A percentile compares a stretch with the other conserved stretches of the same genome.
phyloP scores from a whole-genome alignment of 1,140 invertebrate genomes.

The Drosophila neocordata region DNA sequence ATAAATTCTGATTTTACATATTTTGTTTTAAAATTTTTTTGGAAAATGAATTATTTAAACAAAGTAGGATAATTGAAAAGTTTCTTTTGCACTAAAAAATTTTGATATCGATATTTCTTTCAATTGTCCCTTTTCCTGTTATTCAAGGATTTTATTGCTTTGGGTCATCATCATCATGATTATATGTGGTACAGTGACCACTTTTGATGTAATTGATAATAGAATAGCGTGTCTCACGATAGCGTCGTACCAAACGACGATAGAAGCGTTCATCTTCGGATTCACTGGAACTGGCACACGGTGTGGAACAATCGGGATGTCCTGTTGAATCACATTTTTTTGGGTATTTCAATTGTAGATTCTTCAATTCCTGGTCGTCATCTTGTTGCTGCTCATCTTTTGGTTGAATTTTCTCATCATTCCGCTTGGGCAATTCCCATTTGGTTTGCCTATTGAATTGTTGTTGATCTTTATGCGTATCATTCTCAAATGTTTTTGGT shows the following conservation, averaged over 20 bases:
- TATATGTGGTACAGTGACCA: neutral
- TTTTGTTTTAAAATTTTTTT: neutral
- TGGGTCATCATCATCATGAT: neutral
- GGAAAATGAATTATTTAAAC: neutral
- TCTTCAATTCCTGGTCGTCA: too few species aligned
- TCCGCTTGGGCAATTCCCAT: too few species aligned
- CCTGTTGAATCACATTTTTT: constrained; percentile 15
- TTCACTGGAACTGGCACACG: constrained; percentile 1
- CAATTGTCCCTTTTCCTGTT: neutral
- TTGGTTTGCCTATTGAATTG: too few species aligned
- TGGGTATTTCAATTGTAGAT: neutral
- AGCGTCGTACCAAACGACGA: neutral
- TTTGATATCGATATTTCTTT: neutral
- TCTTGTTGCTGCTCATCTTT: too few species aligned
- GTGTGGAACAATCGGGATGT: neutral
- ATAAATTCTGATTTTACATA: neutral
- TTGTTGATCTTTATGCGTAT: too few species aligned
- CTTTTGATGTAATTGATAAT: neutral
- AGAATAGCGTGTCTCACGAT: neutral
- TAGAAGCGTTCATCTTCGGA: constrained; percentile 5
- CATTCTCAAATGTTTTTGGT: too few species aligned
- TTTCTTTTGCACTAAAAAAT: neutral
- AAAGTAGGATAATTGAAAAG: neutral
- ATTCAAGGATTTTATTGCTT: neutral
- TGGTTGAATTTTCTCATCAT: too few species aligned